Conservation (phyloP, 2,797 vertebrate genomes). For the Neopelma chrysocephalum region DNA sequence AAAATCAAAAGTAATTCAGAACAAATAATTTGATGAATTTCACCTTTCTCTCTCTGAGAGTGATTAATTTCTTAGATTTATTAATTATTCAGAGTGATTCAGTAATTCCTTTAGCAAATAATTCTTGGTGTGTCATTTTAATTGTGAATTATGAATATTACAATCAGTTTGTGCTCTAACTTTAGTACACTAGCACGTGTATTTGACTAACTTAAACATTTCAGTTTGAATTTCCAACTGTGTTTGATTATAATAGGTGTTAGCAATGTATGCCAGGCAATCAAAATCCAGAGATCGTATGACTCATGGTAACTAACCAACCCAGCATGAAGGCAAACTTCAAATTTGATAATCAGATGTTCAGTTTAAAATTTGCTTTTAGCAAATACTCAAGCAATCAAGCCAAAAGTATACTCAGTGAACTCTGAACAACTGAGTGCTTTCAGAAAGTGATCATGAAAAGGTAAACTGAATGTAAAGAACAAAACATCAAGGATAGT, state of each 20-base stretch:
- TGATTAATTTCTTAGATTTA: slow-evolving; percentile 25
- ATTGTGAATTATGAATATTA: slow-evolving; percentile 57
- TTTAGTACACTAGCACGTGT: background rate
- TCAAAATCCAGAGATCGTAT: slow-evolving; percentile 31
- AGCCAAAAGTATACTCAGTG: background rate
- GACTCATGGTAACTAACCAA: slow-evolving; percentile 27
- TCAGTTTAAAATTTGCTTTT: slow-evolving; percentile 40
- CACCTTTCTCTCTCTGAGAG: background rate
- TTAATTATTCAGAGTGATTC: slow-evolving; percentile 58
- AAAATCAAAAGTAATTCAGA: slow-evolving; percentile 21
- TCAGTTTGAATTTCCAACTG: slow-evolving; percentile 39
- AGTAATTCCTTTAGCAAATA: slow-evolving; percentile 42
- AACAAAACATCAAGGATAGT: background rate
- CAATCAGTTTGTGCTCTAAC: slow-evolving; percentile 31
- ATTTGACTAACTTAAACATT: slow-evolving; percentile 42
- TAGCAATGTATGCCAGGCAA: slow-evolving; percentile 43
- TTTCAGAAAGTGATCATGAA: background rate
- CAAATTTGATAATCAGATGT: slow-evolving; percentile 56
- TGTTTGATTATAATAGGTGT: slow-evolving; percentile 49
- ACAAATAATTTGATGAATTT: slow-evolving; percentile 32
- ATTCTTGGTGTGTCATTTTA: slow-evolving; percentile 12
- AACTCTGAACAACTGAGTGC: background rate
- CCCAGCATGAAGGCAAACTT: slow-evolving; percentile 38
- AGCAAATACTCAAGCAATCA: slow-evolving; percentile 39
- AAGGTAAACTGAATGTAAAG: background rate